These are phyloP conservation scores for Capitulum mitella DNA, from an alignment of 2,888 invertebrate species.

Conservation along the genomic window DNA sequence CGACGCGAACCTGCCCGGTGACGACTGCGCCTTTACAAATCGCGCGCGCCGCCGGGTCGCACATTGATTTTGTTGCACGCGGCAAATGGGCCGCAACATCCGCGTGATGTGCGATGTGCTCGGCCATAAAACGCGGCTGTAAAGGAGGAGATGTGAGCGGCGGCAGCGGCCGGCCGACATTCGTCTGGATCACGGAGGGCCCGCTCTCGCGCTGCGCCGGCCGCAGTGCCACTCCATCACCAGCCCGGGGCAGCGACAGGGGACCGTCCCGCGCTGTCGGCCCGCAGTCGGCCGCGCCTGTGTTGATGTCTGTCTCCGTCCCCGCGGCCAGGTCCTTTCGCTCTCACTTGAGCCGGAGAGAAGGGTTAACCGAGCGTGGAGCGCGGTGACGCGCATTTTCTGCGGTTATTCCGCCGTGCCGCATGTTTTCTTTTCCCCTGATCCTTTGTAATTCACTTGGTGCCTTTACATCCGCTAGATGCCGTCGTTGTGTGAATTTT, in stretches of 20 bases:
- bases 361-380: no score
- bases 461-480: neutral
- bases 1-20: neutral
- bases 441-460: neutral
- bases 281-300: no score
- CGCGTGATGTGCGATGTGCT: neutral
- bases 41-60: neutral
- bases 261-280: no score
- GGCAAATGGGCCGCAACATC: neutral
- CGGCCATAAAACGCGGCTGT: neutral
- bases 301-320: no score
- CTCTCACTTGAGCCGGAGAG: no score
- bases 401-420: neutral
- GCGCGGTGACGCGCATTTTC: neutral
- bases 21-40: no score
- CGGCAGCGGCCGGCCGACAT: neutral
- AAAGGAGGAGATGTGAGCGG: neutral
- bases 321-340: no score
- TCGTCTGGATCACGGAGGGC: neutral
- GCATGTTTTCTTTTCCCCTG: neutral
- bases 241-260: no score
- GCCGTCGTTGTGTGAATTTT: neutral
- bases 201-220: neutral
- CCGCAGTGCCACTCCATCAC: no score
- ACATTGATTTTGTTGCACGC: slow-evolving; percentile 5